Evolutionary conservation across 1,140 invertebrate species (phyloP).

Genomic region (Caenorhabditis inopinata): DNA sequence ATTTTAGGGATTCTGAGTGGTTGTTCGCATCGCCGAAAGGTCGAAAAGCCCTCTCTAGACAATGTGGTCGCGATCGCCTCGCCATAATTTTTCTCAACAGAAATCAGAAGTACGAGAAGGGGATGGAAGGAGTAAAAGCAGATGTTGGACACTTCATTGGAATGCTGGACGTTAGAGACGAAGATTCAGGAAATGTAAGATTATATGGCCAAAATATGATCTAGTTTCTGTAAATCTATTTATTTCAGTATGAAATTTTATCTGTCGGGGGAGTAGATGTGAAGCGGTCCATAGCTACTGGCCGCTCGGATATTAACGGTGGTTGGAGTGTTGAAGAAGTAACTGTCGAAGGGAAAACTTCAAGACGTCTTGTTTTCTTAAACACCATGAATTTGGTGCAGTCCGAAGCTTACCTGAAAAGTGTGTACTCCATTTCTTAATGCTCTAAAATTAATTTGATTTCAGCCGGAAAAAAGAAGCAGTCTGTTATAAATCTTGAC

Average conservation of each 20-base stretch:
- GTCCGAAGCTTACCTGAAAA: constrained; percentile 56
- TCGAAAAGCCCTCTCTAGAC: constrained; percentile 47
- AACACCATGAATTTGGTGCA: constrained; percentile 52
- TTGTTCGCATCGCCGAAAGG: constrained; percentile 58
- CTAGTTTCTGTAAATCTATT: too few relatives aligned
- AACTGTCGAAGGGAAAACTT: constrained; percentile 14
- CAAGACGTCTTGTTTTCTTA: constrained; percentile 56
- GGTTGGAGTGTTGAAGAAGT: constrained; percentile 61
- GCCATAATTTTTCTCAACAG: constrained; percentile 37
- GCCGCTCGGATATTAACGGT: constrained; percentile 55
- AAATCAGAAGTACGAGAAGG: constrained; percentile 44
- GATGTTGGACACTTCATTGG: constrained; percentile 10
- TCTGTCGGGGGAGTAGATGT: constrained; percentile 55
- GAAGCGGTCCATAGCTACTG: constrained; percentile 47
- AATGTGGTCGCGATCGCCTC: constrained; percentile 42
- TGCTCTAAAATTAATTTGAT: neutral
- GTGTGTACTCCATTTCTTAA: constrained; percentile 36
- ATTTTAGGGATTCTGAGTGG: constrained; percentile 56
- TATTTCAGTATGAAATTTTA: constrained; percentile 57
- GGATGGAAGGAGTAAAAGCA: neutral
- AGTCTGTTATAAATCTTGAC: constrained; percentile 40
- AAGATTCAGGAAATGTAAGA: neutral
- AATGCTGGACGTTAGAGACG: neutral
- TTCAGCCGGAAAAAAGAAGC: constrained; percentile 47
- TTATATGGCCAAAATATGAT: too few relatives aligned